A percentile compares a stretch with the other conserved stretches of the same genome.
phyloP scores from a whole-genome alignment of 2,888 invertebrate genomes.

The Tenthredo livida region DNA sequence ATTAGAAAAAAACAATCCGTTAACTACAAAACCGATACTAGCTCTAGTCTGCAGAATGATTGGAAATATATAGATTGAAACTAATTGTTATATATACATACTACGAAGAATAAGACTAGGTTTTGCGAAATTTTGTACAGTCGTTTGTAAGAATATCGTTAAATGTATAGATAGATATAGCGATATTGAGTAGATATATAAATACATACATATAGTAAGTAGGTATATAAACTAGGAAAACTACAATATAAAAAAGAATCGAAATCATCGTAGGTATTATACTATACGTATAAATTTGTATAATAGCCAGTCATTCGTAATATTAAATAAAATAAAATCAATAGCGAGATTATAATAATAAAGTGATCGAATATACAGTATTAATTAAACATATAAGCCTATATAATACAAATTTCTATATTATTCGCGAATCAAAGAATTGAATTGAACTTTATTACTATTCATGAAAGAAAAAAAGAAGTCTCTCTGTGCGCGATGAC shows the following conservation, averaged over 20 bases:
- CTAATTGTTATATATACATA: no score
- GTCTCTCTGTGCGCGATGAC: no score
- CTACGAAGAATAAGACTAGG: constrained; percentile 20
- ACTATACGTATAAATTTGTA: background rate
- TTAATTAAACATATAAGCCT: no score
- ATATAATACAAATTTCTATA: no score
- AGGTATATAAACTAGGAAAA: background rate
- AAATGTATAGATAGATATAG: background rate
- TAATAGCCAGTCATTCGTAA: background rate
- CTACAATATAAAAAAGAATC: background rate
- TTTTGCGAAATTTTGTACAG: constrained; percentile 66
- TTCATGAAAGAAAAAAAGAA: no score
- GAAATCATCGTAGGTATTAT: background rate
- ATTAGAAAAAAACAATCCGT: no score
- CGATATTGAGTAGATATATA: background rate
- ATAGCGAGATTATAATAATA: background rate
- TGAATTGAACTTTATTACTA: no score
- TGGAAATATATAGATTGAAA: background rate
- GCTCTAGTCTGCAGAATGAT: background rate
- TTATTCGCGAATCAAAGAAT: no score
- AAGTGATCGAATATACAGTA: background rate
- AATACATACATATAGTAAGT: no score
- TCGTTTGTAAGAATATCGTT: constrained; percentile 38
- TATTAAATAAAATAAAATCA: background rate
- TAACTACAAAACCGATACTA: background rate